These are phyloP conservation scores for Cerastis leucographa DNA, from an alignment of 2,888 invertebrate genomes.

Conservation along the genomic window DNA sequence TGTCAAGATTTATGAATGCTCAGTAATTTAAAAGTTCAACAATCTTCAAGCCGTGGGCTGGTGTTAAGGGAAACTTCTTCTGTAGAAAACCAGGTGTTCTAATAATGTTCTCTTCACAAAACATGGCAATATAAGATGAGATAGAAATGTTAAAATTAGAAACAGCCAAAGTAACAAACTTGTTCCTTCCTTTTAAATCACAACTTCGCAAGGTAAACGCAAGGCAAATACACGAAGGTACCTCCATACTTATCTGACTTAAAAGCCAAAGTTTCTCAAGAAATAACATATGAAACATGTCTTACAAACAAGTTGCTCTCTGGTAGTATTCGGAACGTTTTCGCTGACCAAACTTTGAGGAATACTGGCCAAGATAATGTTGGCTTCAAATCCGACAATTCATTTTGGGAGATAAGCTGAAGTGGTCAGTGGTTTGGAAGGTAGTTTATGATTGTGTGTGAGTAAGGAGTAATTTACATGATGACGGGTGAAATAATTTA, in stretches of 20 bases:
- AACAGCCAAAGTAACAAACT: constrained; percentile 14
- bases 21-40: not conserved
- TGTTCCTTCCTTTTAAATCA: constrained; percentile 28
- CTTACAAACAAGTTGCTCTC: constrained; percentile 30
- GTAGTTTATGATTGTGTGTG: constrained; percentile 19
- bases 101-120: not conserved
- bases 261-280: constrained; percentile 43
- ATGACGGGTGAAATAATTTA: not conserved
- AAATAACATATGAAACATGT: constrained; percentile 40
- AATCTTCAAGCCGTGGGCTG: not conserved
- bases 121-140: not conserved
- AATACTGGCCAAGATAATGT: constrained; percentile 30
- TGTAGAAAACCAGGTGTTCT: not conserved
- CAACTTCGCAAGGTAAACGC: constrained; percentile 26
- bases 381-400: constrained; percentile 12
- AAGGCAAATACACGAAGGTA: constrained; percentile 7
- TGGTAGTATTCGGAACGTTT: constrained; percentile 13
- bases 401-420: constrained; percentile 31
- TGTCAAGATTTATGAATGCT: not conserved
- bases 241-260: constrained; percentile 25
- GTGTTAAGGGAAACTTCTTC: not conserved
- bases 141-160: not conserved
- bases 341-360: constrained; percentile 37
- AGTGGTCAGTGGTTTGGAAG: constrained; percentile 5
- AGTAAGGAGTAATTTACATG: not conserved